Evolutionary conservation across 2,888 invertebrate species (phyloP).

Genomic region (Scaptomyza polygonia): DNA sequence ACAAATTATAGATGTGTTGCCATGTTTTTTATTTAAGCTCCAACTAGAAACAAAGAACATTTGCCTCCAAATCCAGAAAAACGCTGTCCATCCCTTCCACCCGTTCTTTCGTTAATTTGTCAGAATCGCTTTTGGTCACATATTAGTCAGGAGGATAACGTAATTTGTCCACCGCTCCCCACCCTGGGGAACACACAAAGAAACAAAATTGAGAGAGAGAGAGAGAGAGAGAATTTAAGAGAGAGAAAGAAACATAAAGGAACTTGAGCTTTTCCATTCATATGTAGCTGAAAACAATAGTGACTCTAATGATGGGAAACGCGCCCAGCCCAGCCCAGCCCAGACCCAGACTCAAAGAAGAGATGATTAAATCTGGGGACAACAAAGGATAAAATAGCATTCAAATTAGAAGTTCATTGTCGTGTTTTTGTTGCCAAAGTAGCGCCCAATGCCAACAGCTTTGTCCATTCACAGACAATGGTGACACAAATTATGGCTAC

Average conservation of each 20-base stretch:
- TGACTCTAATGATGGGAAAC: conserved; percentile 72
- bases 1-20: conserved; percentile 43
- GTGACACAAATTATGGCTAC: conserved; percentile 63
- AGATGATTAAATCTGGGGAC: conserved; percentile 71
- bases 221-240: no score
- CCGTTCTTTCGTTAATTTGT: not conserved
- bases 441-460: conserved; percentile 47
- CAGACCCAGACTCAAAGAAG: conserved; percentile 8
- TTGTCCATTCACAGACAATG: conserved; percentile 65
- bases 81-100: not conserved
- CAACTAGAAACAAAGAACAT: conserved; percentile 25
- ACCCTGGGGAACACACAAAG: not conserved
- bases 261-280: conserved; percentile 51
- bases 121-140: conserved; percentile 25
- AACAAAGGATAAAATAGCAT: conserved; percentile 73
- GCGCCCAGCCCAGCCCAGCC: conserved; percentile 16
- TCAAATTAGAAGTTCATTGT: conserved; percentile 78
- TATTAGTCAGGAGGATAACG: conserved; percentile 26
- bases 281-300: conserved; percentile 62
- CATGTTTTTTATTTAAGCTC: conserved; percentile 10
- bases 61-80: not conserved
- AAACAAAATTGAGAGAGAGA: not conserved
- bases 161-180: conserved; percentile 19
- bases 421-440: conserved; percentile 66
- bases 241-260: not conserved